These are phyloP conservation scores for Choristoneura fumiferana DNA, from an alignment of 1,140 invertebrate genomes.

Conservation along the genomic window DNA sequence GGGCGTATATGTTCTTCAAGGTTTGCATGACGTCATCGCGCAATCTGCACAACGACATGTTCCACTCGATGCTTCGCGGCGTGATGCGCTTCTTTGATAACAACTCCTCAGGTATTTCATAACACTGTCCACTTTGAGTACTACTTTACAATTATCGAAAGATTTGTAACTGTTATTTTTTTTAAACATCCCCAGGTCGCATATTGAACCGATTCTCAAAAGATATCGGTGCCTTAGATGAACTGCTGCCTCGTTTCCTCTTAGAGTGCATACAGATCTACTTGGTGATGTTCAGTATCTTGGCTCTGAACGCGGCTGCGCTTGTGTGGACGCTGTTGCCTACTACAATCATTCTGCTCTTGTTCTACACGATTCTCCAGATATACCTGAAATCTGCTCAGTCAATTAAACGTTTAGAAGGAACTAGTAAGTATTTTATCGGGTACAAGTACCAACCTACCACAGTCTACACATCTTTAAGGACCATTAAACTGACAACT, in stretches of 20 bases:
- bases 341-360: slow-evolving; percentile 81
- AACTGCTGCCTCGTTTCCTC: slow-evolving; percentile 88
- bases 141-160: neutral
- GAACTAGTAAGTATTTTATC: slow-evolving; percentile 81
- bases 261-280: slow-evolving; percentile 88
- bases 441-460: too few relatives aligned
- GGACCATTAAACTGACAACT: too few relatives aligned
- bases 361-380: slow-evolving; percentile 86
- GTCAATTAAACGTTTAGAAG: slow-evolving; percentile 92
- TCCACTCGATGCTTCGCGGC: slow-evolving; percentile 85
- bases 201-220: slow-evolving; percentile 88
- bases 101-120: slow-evolving; percentile 84
- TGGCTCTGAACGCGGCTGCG: slow-evolving; percentile 85
- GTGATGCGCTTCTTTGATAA: slow-evolving; percentile 92
- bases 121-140: neutral
- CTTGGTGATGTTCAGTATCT: slow-evolving; percentile 80
- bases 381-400: slow-evolving; percentile 91
- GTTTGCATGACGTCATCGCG: slow-evolving; percentile 90
- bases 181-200: slow-evolving; percentile 72
- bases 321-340: slow-evolving; percentile 87
- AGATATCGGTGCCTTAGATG: slow-evolving; percentile 89
- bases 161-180: slow-evolving; percentile 14
- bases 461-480: too few relatives aligned
- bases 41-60: slow-evolving; percentile 91
- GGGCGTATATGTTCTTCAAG: slow-evolving; percentile 86